Percentiles rank a stretch among this genome's conserved stretches.
These are phyloP conservation scores for Thelaira solivaga DNA, from an alignment of 2,888 invertebrate species.

Conservation along the genomic window DNA sequence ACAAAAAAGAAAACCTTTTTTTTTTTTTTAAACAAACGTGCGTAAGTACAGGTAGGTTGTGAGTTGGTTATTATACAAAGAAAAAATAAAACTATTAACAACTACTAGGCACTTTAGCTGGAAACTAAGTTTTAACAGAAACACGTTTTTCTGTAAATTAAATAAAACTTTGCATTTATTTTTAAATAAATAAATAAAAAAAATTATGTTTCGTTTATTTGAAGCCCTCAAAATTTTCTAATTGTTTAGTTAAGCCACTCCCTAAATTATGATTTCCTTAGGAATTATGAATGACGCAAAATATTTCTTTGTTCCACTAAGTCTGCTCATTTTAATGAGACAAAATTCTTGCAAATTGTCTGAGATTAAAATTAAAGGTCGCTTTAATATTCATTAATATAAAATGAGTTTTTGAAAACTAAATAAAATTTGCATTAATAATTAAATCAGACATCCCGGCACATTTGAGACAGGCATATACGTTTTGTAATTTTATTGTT, in stretches of 20 bases:
- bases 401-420: not conserved
- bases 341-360: not conserved
- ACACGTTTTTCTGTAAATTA: conserved; percentile 18
- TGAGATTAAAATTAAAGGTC: not conserved
- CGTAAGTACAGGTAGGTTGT: conserved; percentile 30
- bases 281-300: not conserved
- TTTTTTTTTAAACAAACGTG: conserved; percentile 21
- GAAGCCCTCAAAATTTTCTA: not conserved
- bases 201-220: not conserved
- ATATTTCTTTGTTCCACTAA: not conserved
- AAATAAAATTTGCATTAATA: conserved; percentile 10
- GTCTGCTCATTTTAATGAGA: not conserved
- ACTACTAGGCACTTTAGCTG: not conserved
- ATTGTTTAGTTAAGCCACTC: not conserved
- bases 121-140: not conserved
- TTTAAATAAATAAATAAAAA: not conserved
- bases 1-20: not conserved
- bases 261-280: not conserved
- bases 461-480: too few relatives aligned
- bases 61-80: not conserved
- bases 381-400: not conserved
- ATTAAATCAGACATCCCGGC: not conserved
- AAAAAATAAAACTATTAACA: not conserved
- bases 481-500: not conserved
- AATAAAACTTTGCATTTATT: not conserved